Evolutionary conservation across 2,888 invertebrate species (phyloP).

Genomic region (Parnassius apollo): DNA sequence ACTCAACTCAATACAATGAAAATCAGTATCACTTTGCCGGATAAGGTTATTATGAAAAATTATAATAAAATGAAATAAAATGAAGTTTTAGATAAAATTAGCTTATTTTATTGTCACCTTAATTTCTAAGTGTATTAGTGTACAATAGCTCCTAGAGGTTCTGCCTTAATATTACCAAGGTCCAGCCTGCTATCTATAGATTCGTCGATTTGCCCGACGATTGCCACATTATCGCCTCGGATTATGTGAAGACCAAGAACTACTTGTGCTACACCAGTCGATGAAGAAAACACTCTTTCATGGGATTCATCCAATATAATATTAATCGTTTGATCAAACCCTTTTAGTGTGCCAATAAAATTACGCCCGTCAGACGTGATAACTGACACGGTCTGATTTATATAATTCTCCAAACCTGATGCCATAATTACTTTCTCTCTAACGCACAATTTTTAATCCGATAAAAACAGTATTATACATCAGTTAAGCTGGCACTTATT

Average conservation of each 20-base stretch:
- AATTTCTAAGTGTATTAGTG: constrained; percentile 72
- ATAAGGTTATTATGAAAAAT: too few relatives aligned
- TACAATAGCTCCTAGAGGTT: constrained; percentile 90
- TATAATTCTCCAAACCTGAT: constrained; percentile 91
- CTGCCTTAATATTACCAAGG: constrained; percentile 89
- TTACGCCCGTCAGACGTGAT: constrained; percentile 98
- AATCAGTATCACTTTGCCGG: too few relatives aligned
- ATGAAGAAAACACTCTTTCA: constrained; percentile 97
- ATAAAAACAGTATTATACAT: too few relatives aligned
- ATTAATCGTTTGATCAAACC: constrained; percentile 99
- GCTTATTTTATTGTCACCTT: constrained; percentile 47
- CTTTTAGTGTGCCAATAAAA: constrained; percentile 97
- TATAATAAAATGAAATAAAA: too few relatives aligned
- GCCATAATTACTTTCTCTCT: constrained; percentile 80
- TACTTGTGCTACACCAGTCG: constrained; percentile 91
- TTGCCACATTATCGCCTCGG: constrained; percentile 98
- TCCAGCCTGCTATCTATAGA: constrained; percentile 90
- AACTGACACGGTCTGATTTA: constrained; percentile 95
- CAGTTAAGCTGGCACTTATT: too few relatives aligned
- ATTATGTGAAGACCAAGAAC: constrained; percentile 98
- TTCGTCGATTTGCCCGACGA: constrained; percentile 92
- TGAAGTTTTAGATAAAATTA: constrained; percentile 26
- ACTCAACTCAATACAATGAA: too few relatives aligned
- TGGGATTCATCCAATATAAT: constrained; percentile 98
- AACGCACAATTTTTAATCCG: too few relatives aligned